Percentiles rank a stretch among this genome's conserved stretches.
phyloP scores from a whole-genome alignment of 2,797 vertebrate species.

The Peromyscus melanophrys region DNA sequence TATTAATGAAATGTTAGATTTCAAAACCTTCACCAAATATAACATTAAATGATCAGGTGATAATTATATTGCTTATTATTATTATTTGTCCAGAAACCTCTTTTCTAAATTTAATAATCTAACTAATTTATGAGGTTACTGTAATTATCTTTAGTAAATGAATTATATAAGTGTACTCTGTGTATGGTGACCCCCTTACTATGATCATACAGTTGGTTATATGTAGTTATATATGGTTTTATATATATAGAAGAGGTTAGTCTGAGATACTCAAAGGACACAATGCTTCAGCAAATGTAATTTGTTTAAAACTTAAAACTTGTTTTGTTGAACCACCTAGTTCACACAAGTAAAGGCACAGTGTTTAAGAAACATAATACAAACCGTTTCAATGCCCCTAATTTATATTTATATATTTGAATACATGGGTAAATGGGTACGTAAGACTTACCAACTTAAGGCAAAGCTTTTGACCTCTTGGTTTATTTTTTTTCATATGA shows the following conservation, averaged over 20 bases:
- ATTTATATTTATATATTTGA: background rate
- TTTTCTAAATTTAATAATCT: slow-evolving; percentile 49
- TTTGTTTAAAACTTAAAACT: slow-evolving; percentile 22
- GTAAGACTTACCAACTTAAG: background rate
- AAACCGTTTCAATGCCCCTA: background rate
- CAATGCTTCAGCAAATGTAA: slow-evolving; percentile 5
- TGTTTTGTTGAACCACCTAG: background rate
- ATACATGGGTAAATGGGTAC: background rate
- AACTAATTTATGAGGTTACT: background rate
- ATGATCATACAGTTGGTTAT: background rate
- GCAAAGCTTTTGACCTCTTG: background rate
- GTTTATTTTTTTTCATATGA: slow-evolving; percentile 10
- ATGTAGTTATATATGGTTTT: background rate
- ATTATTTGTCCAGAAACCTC: slow-evolving; percentile 8
- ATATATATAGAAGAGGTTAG: background rate
- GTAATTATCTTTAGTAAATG: background rate
- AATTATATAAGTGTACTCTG: background rate
- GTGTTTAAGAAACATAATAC: background rate
- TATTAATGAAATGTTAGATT: slow-evolving; percentile 12
- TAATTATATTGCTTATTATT: background rate
- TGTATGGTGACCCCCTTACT: background rate
- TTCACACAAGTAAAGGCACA: background rate
- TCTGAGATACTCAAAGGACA: background rate
- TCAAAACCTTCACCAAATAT: background rate
- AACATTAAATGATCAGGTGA: background rate